Conservation (phyloP, 2,888 invertebrate genomes). For the Cactoblastis cactorum region DNA sequence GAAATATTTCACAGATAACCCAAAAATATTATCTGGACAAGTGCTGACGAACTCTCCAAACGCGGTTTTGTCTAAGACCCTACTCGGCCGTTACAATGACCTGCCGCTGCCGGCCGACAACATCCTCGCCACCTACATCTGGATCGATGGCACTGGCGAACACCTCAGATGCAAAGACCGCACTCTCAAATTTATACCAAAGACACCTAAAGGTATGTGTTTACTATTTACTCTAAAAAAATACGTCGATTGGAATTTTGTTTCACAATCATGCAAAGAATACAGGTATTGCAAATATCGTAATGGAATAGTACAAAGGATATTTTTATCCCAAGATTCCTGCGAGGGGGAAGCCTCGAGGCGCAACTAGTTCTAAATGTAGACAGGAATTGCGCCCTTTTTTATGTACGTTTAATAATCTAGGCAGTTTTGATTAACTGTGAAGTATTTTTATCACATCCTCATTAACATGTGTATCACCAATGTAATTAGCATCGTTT, state of each 20-base stretch:
- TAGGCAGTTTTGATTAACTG: neutral
- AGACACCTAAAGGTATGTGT: slow-evolving; percentile 83
- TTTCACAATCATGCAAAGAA: too few relatives aligned
- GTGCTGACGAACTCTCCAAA: slow-evolving; percentile 86
- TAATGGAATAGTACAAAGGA: too few relatives aligned
- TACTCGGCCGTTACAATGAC: slow-evolving; percentile 85
- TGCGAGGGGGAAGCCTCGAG: too few relatives aligned
- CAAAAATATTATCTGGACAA: slow-evolving; percentile 69
- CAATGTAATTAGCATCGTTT: slow-evolving; percentile 46
- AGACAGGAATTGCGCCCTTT: neutral
- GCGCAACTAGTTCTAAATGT: too few relatives aligned
- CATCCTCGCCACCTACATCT: slow-evolving; percentile 93
- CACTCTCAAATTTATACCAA: slow-evolving; percentile 90
- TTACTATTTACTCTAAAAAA: too few relatives aligned
- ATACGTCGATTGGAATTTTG: too few relatives aligned
- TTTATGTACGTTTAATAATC: neutral
- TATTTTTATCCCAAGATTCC: too few relatives aligned
- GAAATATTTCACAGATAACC: slow-evolving; percentile 66
- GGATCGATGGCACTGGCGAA: slow-evolving; percentile 97
- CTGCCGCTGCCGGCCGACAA: slow-evolving; percentile 88
- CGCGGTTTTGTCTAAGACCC: slow-evolving; percentile 87
- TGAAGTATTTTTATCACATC: slow-evolving; percentile 47
- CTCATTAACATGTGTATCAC: slow-evolving; percentile 51
- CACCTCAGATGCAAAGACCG: slow-evolving; percentile 92
- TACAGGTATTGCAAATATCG: too few relatives aligned